Conservation (phyloP, 2,888 invertebrate genomes). For the Trisateles emortualis region DNA sequence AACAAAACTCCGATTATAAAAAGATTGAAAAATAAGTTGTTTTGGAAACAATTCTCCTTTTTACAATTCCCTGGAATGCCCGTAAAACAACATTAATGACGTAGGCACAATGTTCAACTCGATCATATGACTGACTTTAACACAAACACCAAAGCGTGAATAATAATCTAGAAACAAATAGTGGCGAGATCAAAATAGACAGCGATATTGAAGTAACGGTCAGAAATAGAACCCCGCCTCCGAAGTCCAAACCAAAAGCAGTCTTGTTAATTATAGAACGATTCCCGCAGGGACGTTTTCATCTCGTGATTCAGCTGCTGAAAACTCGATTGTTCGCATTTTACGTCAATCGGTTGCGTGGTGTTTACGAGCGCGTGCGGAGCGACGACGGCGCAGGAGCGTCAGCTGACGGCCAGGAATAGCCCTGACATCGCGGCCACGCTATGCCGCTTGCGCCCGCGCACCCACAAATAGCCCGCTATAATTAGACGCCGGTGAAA, state of each 20-base stretch:
- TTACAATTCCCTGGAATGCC: neutral
- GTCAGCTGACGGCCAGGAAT: slow-evolving; percentile 86
- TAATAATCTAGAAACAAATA: slow-evolving; percentile 68
- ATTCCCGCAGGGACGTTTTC: slow-evolving; percentile 81
- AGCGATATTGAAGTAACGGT: slow-evolving; percentile 75
- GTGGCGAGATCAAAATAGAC: slow-evolving; percentile 76
- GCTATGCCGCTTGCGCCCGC: slow-evolving; percentile 85
- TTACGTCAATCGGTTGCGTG: slow-evolving; percentile 85
- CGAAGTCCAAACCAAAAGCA: slow-evolving; percentile 84
- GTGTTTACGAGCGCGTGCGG: slow-evolving; percentile 77
- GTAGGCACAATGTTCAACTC: slow-evolving; percentile 17
- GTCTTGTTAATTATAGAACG: slow-evolving; percentile 84
- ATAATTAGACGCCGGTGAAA: slow-evolving; percentile 86
- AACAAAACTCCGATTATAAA: no score
- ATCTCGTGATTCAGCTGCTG: slow-evolving; percentile 85
- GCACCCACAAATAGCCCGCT: slow-evolving; percentile 84
- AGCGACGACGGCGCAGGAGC: slow-evolving; percentile 70
- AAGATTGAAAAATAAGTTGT: no score
- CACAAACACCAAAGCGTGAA: slow-evolving; percentile 54
- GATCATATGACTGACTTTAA: slow-evolving; percentile 49
- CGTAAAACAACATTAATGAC: slow-evolving; percentile 14
- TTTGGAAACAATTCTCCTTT: no score
- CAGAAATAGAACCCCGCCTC: slow-evolving; percentile 84
- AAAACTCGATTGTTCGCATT: slow-evolving; percentile 85
- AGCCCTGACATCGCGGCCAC: slow-evolving; percentile 86